Evolutionary conservation across 2,113 vertebrate species (phyloP), one percentile per base, ranked within the genome.

Genomic region (Synodontis membranacea): DNA sequence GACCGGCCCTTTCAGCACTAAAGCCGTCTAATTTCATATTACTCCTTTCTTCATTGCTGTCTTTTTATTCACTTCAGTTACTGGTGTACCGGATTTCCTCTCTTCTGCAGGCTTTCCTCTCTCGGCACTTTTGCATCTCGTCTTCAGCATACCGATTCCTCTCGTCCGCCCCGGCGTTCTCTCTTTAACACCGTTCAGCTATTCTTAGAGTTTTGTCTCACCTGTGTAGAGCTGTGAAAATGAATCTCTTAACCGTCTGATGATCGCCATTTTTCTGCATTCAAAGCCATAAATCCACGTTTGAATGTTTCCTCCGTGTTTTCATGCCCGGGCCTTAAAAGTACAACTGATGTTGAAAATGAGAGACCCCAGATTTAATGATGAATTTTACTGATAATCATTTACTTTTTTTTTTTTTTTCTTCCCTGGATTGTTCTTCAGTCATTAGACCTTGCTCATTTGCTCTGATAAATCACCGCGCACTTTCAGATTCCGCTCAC

Each of bases 141-240:
- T 81, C 82, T 75, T 44, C 66, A 76, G 56, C 85, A 79, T 80
- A 90, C 86, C 86, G 86, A 86, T 86, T 79, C 48, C 50, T 54
- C 23, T 84, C 28, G 44, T 44, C 62, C 44, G n/a, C 42, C 66
- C 39, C 23, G 58, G 83, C 50, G 78, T 54, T 85, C 42, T 84
- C 78, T 54, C 62, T 64, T 74, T 82, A 46, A 39, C 81, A 87
- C 74, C 80, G 54, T 74, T 86, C 85, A 87, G 74, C 84, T 87
- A 75, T 87, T 50, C 83, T 3, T 84, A 88, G 80, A 86, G 82
- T 70, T 86, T 75, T 14, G 62, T 85, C 23, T 86, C 46, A 79
- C 80, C 83, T 42, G 62, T 50, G 46, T 19, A 31, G 74, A 78
- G 74, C 74, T 78, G 74, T 50, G 74, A 78, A 78, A 78, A 52